Conservation (phyloP, 2,113 vertebrate species). For the Cervus canadensis region DNA sequence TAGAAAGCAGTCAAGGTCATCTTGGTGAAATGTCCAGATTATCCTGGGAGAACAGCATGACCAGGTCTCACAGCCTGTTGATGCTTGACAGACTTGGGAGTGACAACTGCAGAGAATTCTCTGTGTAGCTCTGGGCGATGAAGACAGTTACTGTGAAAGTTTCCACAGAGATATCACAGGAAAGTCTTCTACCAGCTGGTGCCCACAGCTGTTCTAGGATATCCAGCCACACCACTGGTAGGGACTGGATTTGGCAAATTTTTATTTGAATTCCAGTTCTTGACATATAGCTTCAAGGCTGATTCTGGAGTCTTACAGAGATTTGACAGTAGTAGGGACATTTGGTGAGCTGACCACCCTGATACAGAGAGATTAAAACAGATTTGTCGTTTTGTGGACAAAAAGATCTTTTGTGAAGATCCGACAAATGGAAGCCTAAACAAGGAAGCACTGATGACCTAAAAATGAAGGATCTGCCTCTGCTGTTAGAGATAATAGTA, state of each 20-base stretch:
- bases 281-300: constrained; percentile 35
- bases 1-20: constrained; percentile 34
- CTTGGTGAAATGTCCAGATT: constrained; percentile 34
- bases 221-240: constrained; percentile 17
- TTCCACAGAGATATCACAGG: constrained; percentile 8
- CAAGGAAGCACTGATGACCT: constrained; percentile 33
- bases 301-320: constrained; percentile 48
- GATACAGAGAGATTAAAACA: constrained; percentile 6
- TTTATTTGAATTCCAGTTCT: constrained; percentile 49
- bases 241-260: constrained; percentile 50
- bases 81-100: not conserved
- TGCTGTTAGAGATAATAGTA: constrained; percentile 8
- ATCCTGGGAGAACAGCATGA: not conserved
- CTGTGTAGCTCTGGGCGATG: not conserved
- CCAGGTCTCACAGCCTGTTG: not conserved
- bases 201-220: not conserved
- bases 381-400: not conserved
- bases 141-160: constrained; percentile 7
- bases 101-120: not conserved
- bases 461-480: constrained; percentile 41
- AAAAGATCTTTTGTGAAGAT: not conserved
- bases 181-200: constrained; percentile 35
- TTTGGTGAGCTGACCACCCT: constrained; percentile 16
- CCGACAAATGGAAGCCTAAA: constrained; percentile 26
- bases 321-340: not conserved